These are phyloP conservation scores for Leptinotarsa defecta DNA, from an alignment of 1,140 invertebrate species.

Conservation along the genomic window DNA sequence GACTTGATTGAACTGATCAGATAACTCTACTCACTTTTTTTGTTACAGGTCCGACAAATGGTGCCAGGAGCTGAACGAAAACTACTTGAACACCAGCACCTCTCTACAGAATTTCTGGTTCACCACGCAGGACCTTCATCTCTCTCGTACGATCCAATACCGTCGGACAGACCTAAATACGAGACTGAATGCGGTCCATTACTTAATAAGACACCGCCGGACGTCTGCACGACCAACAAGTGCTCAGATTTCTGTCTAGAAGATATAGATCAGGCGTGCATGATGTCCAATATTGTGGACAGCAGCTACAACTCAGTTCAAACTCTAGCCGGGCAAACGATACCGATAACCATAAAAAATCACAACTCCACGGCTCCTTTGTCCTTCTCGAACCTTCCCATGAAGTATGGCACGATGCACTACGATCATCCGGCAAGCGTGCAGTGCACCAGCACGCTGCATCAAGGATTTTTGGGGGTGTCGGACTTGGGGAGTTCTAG, in stretches of 20 bases:
- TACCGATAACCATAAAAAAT: slow-evolving; percentile 55
- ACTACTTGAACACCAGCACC: slow-evolving; percentile 60
- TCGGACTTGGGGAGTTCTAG: slow-evolving; percentile 50
- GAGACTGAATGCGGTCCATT: slow-evolving; percentile 52
- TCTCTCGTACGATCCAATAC: slow-evolving; percentile 43
- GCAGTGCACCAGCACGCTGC: slow-evolving; percentile 40
- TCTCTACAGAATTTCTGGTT: slow-evolving; percentile 51
- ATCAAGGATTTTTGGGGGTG: slow-evolving; percentile 53
- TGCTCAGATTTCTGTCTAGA: slow-evolving; percentile 48
- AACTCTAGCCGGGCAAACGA: slow-evolving; percentile 52
- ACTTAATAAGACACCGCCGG: slow-evolving; percentile 54
- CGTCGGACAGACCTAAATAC: slow-evolving; percentile 48
- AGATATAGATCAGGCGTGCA: slow-evolving; percentile 25
- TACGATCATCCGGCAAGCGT: slow-evolving; percentile 27
- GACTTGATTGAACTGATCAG: too few species aligned
- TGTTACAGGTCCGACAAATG: slow-evolving; percentile 63
- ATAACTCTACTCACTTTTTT: not conserved
- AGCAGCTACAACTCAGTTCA: slow-evolving; percentile 25
- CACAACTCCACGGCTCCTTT: slow-evolving; percentile 42
- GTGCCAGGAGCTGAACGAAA: slow-evolving; percentile 67
- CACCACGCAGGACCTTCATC: slow-evolving; percentile 39
- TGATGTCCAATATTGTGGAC: slow-evolving; percentile 33
- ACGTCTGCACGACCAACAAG: slow-evolving; percentile 54
- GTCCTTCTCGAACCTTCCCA: slow-evolving; percentile 44
- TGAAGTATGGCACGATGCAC: slow-evolving; percentile 54